These are phyloP conservation scores for Diaperis boleti DNA, from an alignment of 2,888 invertebrate species.

Conservation along the genomic window DNA sequence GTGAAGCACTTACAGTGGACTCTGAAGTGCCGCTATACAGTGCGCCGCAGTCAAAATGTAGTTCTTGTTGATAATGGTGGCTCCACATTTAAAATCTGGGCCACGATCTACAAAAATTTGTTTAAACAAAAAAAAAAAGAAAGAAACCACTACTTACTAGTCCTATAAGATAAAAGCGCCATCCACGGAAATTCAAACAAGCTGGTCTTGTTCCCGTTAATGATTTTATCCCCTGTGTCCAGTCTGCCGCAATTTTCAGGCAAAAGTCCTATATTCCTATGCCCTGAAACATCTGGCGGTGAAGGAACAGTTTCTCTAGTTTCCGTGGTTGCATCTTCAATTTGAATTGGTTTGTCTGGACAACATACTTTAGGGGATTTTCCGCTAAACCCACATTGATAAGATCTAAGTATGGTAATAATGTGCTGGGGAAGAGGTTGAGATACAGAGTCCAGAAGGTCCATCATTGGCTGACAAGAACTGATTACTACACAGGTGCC, in stretches of 20 bases:
- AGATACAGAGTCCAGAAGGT: constrained; percentile 45
- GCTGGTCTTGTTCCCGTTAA: constrained; percentile 72
- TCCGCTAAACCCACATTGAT: constrained; percentile 26
- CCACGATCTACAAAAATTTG: constrained; percentile 42
- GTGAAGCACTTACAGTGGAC: constrained; percentile 53
- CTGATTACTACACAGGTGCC: constrained; percentile 63
- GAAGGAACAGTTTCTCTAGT: background rate
- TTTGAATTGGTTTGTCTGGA: constrained; percentile 8
- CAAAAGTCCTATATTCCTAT: constrained; percentile 62
- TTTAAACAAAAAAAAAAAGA: no score
- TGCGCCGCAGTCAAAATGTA: constrained; percentile 73
- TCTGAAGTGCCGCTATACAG: constrained; percentile 63
- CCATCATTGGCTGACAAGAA: constrained; percentile 45
- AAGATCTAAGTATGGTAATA: constrained; percentile 37
- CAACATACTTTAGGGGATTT: constrained; percentile 14
- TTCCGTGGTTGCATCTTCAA: background rate
- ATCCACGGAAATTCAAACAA: constrained; percentile 82
- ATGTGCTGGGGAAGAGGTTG: constrained; percentile 44
- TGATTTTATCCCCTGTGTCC: constrained; percentile 68
- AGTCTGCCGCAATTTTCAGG: constrained; percentile 70
- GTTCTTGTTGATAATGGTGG: constrained; percentile 68
- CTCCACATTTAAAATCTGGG: constrained; percentile 65
- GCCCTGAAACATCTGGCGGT: constrained; percentile 42
- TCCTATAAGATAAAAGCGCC: constrained; percentile 75
- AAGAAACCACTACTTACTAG: constrained; percentile 42